Conservation (phyloP, 2,888 invertebrate species). For the Nebria brevicollis region DNA sequence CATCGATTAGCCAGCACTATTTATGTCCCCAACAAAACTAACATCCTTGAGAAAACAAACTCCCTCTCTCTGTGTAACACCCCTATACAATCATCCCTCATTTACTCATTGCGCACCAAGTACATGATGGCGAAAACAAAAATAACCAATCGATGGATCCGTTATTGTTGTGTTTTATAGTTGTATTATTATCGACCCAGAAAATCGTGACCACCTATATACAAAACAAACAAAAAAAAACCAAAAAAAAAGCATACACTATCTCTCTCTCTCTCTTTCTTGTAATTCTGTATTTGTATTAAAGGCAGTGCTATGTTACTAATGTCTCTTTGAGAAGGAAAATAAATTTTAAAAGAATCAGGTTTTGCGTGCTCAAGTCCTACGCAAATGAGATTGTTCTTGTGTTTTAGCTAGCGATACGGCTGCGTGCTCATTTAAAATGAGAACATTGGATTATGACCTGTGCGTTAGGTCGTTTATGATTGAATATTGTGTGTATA, state of each 20-base stretch:
- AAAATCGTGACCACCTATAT: neutral
- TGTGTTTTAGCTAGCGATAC: constrained; percentile 44
- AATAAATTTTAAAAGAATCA: constrained; percentile 14
- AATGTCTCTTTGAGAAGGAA: constrained; percentile 30
- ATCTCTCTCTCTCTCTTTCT: neutral
- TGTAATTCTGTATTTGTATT: constrained; percentile 28
- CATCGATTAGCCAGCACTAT: constrained; percentile 78
- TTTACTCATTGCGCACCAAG: constrained; percentile 18
- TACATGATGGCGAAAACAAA: constrained; percentile 17
- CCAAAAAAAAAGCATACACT: constrained; percentile 6
- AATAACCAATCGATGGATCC: constrained; percentile 5
- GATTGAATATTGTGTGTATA: neutral
- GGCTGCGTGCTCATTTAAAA: constrained; percentile 24
- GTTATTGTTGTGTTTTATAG: constrained; percentile 7
- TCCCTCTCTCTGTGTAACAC: constrained; percentile 1
- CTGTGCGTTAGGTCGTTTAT: neutral
- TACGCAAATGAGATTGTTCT: constrained; percentile 42
- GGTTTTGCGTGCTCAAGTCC: constrained; percentile 41
- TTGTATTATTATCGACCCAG: constrained; percentile 7
- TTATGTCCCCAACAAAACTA: constrained; percentile 7
- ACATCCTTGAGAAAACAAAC: neutral
- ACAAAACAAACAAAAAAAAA: neutral
- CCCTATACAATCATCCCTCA: neutral
- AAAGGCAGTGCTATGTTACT: constrained; percentile 42
- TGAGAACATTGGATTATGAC: neutral